Percentiles rank a stretch among this genome's conserved stretches.
Evolutionary conservation across 2,888 invertebrate species (phyloP).

Genomic region (Carpatolechia fugitivella): DNA sequence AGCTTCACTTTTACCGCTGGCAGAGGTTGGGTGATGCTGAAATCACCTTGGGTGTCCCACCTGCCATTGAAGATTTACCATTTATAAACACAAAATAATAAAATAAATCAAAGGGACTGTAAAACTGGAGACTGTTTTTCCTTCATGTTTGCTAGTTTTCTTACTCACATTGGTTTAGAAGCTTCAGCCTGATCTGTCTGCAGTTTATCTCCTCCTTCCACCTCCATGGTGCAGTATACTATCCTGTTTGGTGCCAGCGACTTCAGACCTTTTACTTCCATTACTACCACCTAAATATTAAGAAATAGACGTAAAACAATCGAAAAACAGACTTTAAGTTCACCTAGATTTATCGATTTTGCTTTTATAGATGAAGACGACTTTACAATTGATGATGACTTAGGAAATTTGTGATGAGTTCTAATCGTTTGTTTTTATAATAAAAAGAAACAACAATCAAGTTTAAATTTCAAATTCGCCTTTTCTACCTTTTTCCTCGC

Average conservation of each 20-base stretch:
- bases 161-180: constrained; percentile 94
- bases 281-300: constrained; percentile 91
- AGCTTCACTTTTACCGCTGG: constrained; percentile 98
- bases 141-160: neutral
- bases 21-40: constrained; percentile 97
- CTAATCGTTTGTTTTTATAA: no score
- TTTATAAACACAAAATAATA: neutral
- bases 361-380: no score
- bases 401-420: no score
- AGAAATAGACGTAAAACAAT: constrained; percentile 30
- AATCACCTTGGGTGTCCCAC: constrained; percentile 99
- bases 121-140: no score
- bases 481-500: no score
- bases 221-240: constrained; percentile 99
- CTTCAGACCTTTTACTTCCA: constrained; percentile 99
- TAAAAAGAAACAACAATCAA: no score
- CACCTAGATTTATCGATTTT: no score
- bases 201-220: constrained; percentile 98
- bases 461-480: no score
- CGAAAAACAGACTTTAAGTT: neutral
- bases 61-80: constrained; percentile 58
- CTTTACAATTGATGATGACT: no score
- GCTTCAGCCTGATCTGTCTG: constrained; percentile 99
- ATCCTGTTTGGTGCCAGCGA: constrained; percentile 97
- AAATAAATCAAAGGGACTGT: neutral